Evolutionary conservation across 2,888 invertebrate genomes (phyloP).

Genomic region (Disparrhopalites patrizii): DNA sequence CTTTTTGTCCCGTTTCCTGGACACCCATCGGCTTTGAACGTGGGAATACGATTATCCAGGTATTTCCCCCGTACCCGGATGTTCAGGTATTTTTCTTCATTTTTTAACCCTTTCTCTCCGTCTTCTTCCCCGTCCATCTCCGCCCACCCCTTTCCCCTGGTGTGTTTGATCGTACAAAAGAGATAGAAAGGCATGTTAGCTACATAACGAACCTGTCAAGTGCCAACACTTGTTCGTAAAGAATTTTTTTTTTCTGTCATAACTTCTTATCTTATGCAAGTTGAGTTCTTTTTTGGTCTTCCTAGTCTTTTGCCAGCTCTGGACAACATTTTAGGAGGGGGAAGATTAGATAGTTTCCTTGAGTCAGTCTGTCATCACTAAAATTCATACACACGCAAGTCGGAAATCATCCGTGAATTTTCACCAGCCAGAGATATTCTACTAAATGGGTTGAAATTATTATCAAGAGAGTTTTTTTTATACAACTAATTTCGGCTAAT

Average conservation of each 20-base stretch:
- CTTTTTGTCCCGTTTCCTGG: conserved; percentile 30
- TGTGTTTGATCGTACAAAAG: neutral
- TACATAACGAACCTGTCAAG: conserved; percentile 18
- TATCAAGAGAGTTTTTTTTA: no score
- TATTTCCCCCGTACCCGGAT: conserved; percentile 19
- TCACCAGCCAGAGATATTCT: no score
- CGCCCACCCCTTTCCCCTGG: no score
- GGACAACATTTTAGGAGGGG: neutral
- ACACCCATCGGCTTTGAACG: conserved; percentile 7
- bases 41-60: conserved; percentile 1
- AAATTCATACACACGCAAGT: no score
- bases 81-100: conserved; percentile 19
- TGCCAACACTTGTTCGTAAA: conserved; percentile 10
- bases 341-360: no score
- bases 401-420: no score
- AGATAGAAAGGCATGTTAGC: no score
- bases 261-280: neutral
- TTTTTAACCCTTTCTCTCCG: no score
- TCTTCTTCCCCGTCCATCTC: no score
- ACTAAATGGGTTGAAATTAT: no score
- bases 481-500: no score
- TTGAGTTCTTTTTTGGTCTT: neutral
- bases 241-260: neutral
- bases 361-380: no score
- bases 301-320: neutral